These are phyloP conservation scores for Tachina grossa DNA, from an alignment of 2,888 invertebrate species.

Conservation along the genomic window DNA sequence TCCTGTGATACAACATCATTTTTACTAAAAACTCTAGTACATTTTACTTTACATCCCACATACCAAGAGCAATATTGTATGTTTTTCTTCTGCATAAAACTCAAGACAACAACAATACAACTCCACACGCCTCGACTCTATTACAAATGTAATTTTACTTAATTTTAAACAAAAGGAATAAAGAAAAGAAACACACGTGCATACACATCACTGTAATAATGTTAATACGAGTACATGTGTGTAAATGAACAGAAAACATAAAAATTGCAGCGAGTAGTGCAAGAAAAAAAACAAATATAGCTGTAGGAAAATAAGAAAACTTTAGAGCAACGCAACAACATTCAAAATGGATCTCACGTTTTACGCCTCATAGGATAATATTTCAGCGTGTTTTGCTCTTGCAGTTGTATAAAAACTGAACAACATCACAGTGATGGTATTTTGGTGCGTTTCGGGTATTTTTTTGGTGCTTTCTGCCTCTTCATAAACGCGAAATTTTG, in stretches of 20 bases:
- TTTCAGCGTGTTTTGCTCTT: conserved; percentile 75
- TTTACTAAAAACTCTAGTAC: conserved; percentile 19
- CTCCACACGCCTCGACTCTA: conserved; percentile 39
- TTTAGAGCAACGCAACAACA: conserved; percentile 64
- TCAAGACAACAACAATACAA: conserved; percentile 16
- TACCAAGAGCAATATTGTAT: background rate
- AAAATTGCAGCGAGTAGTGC: conserved; percentile 28
- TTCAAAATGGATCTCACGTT: conserved; percentile 78
- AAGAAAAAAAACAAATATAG: conserved; percentile 1
- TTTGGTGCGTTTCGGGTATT: too few relatives aligned
- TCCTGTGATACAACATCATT: background rate
- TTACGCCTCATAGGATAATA: conserved; percentile 80
- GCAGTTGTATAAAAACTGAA: conserved; percentile 34
- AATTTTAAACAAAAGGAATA: conserved; percentile 11
- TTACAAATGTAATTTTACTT: conserved; percentile 59
- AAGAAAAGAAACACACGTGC: background rate
- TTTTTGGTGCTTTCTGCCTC: too few relatives aligned
- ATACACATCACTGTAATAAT: background rate
- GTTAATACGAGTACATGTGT: background rate
- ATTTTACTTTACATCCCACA: conserved; percentile 39
- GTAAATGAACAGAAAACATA: conserved; percentile 23
- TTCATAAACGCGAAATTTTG: too few relatives aligned
- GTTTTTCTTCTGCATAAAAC: conserved; percentile 3
- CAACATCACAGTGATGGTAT: too few relatives aligned
- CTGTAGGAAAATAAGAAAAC: conserved; percentile 8